Evolutionary conservation across 23 tunicate species (phyloP), one percentile per base, ranked within the genome.

Genomic region (Trididemnum nubilum): DNA sequence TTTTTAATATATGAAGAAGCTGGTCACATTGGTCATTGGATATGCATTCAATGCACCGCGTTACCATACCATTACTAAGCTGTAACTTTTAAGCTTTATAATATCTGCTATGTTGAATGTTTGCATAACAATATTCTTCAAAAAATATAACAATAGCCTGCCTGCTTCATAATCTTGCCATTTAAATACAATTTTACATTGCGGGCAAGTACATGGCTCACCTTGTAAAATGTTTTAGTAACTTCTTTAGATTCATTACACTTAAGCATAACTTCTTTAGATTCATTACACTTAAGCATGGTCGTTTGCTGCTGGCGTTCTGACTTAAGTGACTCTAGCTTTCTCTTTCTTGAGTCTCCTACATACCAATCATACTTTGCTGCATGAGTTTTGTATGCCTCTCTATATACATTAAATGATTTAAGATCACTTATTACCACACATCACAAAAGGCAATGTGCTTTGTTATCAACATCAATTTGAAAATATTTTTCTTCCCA

Each of bases 301-400:
- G 7, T 67, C 9, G 74, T 67, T 77, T 77, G 81, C 81, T 77
- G 34, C 28, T 77, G 52, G 27, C 81, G 40, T 77, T 66, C 81
- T 57, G 67, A 77, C 81, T 77, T 26, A 29, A 77, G 81, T 4
- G 39, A 52, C 28, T 77, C 65, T 38, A 54, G 54, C 81, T 80
- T 80, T 36, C 84, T 36, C 51, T 65, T 80, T 36, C 84, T 80
- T 80, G 84, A 65, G 33, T 80, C 78, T 66, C 84, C 84, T 66
- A 33, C 28, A 78, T 66, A 66, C 78, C 51, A 65, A 80, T 80
- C 77, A 66, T 80, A 65, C 27, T 80, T 65, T 80, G 78, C 63
- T 26, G 84, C 66, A 80, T 80, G 77, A 66, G 19, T 80, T 80
- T 65, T 64, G 84, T 80, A 80, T 78, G 57, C 57, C 57, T 80